Base-by-base conservation (phyloP, 2,888 invertebrate species). In the Chrysolina haemoptera region DNA sequence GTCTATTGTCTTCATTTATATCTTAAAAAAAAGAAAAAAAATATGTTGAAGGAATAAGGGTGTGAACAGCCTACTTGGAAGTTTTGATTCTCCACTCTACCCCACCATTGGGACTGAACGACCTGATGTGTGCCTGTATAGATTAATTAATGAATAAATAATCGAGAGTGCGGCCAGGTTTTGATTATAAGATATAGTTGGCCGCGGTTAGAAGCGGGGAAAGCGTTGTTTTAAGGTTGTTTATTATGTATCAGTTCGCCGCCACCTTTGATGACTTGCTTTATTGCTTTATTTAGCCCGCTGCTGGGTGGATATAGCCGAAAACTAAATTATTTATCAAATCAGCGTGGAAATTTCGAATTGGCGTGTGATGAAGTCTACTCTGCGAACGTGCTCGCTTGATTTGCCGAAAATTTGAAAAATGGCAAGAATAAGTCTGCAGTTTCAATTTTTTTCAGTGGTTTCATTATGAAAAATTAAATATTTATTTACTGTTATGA, bases 81-180 rank as follows among this genome's bases (percentile, higher is more conserved):
- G 18, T 48, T 16, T 16, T 16, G 20, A 62, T 69, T 35, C 62
- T 11, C 64, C 67, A 22, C 50, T 70, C 70, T 40, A 18, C 73
- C 55, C 68, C 63, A 53, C 48, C 67, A 59, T 67, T 63, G 75
- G 67, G 75, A 75, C 72, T 55, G 63, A 70, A 71, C 73, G 55
- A 63, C 59, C 65, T 64, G 74, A 76, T 73, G 71, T 73, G 66
- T 48, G 75, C 75, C 69, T 80, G 84, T 83, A 86, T 86, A 87
- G 87, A 88, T 88, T 88, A 88, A 88, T 88, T 88, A 88, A 88
- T 87, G 87, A 88, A 88, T 88, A 88, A 88, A 86, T 88, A 86
- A 88, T 87, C 85, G 78, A 84, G 84, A 80, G 82, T 82, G 83
- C 83, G 84, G 83, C 82, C 81, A 82, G 84, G 85, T 85, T 78